Percentiles rank a stretch among this genome's conserved stretches.
These are phyloP conservation scores for Leucozona laternaria DNA, from an alignment of 2,888 invertebrate species.

Conservation along the genomic window DNA sequence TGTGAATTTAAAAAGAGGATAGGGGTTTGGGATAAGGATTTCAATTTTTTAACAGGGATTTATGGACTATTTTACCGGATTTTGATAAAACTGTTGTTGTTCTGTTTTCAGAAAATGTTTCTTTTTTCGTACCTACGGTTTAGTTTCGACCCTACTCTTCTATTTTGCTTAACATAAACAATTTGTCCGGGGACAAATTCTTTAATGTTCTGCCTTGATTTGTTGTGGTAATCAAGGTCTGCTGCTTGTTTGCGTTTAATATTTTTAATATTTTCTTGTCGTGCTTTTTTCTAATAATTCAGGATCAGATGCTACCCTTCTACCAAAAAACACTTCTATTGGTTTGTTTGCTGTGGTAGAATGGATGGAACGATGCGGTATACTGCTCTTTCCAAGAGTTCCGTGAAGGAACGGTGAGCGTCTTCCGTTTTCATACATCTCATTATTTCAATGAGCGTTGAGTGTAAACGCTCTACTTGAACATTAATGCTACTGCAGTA, in stretches of 20 bases:
- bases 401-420: neutral
- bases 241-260: neutral
- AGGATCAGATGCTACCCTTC: no score
- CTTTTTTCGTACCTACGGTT: no score
- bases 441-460: conserved; percentile 2
- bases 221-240: neutral
- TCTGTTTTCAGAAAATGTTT: no score
- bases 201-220: neutral
- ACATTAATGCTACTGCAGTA: neutral
- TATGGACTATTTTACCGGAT: no score
- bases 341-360: neutral
- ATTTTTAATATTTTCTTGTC: neutral
- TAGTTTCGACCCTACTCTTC: no score
- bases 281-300: neutral
- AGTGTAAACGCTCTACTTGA: neutral
- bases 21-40: no score
- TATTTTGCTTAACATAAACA: no score
- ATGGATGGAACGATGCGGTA: neutral
- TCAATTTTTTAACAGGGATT: no score
- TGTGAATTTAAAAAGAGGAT: no score
- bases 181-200: no score
- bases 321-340: no score
- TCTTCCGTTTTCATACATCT: neutral
- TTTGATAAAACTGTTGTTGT: no score
- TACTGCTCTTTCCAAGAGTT: neutral